Evolutionary conservation across 2,888 invertebrate genomes (phyloP).

Genomic region (Camptogramma bilineatum): DNA sequence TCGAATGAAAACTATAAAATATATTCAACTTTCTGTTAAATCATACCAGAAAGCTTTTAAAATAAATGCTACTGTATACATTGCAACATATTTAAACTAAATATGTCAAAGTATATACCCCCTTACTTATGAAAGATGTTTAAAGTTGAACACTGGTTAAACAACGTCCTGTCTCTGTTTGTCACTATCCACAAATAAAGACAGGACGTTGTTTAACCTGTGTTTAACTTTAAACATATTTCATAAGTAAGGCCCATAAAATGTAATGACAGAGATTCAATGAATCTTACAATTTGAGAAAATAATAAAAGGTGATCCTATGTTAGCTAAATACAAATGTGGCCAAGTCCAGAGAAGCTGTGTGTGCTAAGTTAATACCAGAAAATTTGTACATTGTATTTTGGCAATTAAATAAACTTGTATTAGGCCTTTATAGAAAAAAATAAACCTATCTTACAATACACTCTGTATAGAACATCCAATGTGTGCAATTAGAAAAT

Average conservation of each 20-base stretch:
- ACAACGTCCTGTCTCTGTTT: too few relatives aligned
- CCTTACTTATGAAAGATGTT: too few relatives aligned
- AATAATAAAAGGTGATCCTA: slow-evolving; percentile 12
- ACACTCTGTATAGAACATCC: slow-evolving; percentile 23
- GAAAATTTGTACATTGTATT: background rate
- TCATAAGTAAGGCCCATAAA: too few relatives aligned
- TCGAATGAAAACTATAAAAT: slow-evolving; percentile 5
- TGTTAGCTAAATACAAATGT: slow-evolving; percentile 19
- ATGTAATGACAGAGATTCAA: slow-evolving; percentile 50
- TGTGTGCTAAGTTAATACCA: background rate
- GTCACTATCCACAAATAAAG: too few relatives aligned
- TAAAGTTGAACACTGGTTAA: too few relatives aligned
- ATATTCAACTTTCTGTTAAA: slow-evolving; percentile 14
- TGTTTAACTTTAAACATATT: too few relatives aligned
- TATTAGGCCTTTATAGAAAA: slow-evolving; percentile 25
- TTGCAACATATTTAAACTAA: slow-evolving; percentile 32
- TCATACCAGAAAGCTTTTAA: background rate
- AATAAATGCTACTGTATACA: slow-evolving; percentile 28
- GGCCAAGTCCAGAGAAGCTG: slow-evolving; percentile 19
- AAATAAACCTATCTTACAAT: slow-evolving; percentile 27
- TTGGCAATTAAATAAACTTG: background rate
- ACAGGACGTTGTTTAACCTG: too few relatives aligned
- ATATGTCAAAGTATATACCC: slow-evolving; percentile 33
- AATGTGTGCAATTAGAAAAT: slow-evolving; percentile 16
- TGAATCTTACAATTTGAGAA: slow-evolving; percentile 47